Percentiles rank a stretch among this genome's conserved stretches.
Conservation (phyloP, 2,797 vertebrate species). For the Spea hammondii region DNA sequence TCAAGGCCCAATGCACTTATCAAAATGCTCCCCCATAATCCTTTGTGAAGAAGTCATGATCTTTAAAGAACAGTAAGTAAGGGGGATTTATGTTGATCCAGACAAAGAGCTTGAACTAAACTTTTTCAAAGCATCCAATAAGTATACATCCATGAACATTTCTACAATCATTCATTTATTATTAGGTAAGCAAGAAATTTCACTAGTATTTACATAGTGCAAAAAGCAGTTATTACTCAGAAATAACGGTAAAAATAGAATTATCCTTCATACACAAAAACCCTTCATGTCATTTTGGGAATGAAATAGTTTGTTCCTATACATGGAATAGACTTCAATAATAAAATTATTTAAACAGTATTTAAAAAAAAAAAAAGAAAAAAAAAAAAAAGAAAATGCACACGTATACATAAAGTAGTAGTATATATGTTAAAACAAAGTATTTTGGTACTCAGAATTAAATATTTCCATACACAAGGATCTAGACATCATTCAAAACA, state of each 20-base stretch:
- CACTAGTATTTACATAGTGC: conserved; percentile 97
- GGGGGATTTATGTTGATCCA: no score
- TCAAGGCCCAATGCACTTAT: no score
- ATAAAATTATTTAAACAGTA: conserved; percentile 2
- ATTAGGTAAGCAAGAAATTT: conserved; percentile 83
- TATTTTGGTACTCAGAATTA: neutral
- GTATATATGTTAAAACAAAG: neutral
- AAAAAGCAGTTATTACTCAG: conserved; percentile 84
- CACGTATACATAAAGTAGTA: neutral
- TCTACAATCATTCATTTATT: conserved; percentile 74
- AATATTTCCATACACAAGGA: neutral
- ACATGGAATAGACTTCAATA: conserved; percentile 13
- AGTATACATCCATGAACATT: conserved; percentile 4
- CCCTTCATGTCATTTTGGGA: conserved; percentile 62
- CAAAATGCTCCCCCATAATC: no score
- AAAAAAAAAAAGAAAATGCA: neutral
- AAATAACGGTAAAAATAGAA: conserved; percentile 66
- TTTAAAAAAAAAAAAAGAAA: conserved; percentile 10
- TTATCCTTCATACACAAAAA: conserved; percentile 71
- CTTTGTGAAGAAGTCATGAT: no score
- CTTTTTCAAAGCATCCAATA: no score
- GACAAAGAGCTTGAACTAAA: no score
- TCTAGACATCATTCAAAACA: conserved; percentile 3
- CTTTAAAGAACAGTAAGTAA: no score
- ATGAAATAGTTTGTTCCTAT: conserved; percentile 29